These are phyloP conservation scores for Stomatorhinus walkeri DNA, from an alignment of 2,797 vertebrate species.

Conservation along the genomic window DNA sequence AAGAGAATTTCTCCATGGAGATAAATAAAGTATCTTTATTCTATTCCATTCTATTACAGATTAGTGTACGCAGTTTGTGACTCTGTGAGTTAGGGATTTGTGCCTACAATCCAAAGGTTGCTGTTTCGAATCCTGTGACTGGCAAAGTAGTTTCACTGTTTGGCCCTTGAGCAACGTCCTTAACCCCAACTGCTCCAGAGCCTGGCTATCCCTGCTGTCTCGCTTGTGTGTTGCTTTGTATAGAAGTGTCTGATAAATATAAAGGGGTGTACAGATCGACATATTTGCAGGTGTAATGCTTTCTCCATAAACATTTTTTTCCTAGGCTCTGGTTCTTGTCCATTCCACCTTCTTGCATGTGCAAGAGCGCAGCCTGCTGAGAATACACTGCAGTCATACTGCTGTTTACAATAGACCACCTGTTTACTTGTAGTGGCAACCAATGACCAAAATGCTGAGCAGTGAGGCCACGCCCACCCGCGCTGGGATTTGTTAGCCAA, in stretches of 20 bases:
- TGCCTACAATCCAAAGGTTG: not conserved
- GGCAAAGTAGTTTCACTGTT: not conserved
- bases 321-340: not conserved
- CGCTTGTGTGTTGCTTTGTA: not conserved
- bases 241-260: not conserved
- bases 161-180: not conserved
- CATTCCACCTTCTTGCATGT: not conserved
- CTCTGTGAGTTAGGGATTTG: not conserved
- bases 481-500: not conserved
- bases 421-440: not conserved
- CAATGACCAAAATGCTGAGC: not conserved
- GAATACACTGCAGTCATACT: not conserved
- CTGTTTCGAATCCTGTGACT: not conserved
- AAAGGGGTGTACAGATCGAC: not conserved
- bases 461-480: not conserved
- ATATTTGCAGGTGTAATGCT: not conserved
- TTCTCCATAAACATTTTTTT: not conserved
- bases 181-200: not conserved
- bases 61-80: not conserved
- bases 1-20: not conserved
- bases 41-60: not conserved
- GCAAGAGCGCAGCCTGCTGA: not conserved
- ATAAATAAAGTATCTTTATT: not conserved
- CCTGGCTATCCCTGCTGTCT: not conserved
- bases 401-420: not conserved